A percentile compares a stretch with the other conserved stretches of the same genome.
These are phyloP conservation scores for Formica exsecta DNA, from an alignment of 1,140 invertebrate species.

Conservation along the genomic window DNA sequence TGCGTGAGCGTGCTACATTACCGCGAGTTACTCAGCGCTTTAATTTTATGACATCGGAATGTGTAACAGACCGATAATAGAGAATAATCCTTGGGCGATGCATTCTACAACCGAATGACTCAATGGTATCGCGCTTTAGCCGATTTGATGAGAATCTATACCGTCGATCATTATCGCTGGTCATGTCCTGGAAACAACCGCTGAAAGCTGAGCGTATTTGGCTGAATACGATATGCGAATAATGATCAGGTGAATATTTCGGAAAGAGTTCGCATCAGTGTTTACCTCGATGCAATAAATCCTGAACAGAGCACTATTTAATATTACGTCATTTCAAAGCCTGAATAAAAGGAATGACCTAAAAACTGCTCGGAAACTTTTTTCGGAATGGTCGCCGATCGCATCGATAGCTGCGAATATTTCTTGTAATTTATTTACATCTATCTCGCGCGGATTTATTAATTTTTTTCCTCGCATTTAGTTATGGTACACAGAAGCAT, in stretches of 20 bases:
- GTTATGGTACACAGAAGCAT: not conserved
- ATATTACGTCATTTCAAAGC: conserved; percentile 10
- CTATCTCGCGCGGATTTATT: not conserved
- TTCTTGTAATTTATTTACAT: not conserved
- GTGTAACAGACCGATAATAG: conserved; percentile 38
- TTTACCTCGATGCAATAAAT: conserved; percentile 42
- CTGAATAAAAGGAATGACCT: not conserved
- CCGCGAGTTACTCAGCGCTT: not conserved
- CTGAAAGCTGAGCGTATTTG: conserved; percentile 31
- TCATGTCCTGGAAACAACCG: conserved; percentile 37
- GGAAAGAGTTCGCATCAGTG: not conserved
- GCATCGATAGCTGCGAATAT: not conserved
- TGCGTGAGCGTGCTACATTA: conserved; percentile 17
- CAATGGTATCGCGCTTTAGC: conserved; percentile 16
- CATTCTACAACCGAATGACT: conserved; percentile 23
- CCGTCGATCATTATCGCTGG: conserved; percentile 53
- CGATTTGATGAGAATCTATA: conserved; percentile 59
- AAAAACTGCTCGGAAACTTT: not conserved
- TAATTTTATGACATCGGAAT: conserved; percentile 54
- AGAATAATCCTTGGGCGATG: conserved; percentile 43
- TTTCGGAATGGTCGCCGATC: not conserved
- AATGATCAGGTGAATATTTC: conserved; percentile 10
- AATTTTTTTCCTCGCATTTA: not conserved
- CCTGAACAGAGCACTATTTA: not conserved
- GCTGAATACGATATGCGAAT: not conserved